Evolutionary conservation across 2,797 vertebrate species (phyloP).

Genomic region (Siniperca undulata): DNA sequence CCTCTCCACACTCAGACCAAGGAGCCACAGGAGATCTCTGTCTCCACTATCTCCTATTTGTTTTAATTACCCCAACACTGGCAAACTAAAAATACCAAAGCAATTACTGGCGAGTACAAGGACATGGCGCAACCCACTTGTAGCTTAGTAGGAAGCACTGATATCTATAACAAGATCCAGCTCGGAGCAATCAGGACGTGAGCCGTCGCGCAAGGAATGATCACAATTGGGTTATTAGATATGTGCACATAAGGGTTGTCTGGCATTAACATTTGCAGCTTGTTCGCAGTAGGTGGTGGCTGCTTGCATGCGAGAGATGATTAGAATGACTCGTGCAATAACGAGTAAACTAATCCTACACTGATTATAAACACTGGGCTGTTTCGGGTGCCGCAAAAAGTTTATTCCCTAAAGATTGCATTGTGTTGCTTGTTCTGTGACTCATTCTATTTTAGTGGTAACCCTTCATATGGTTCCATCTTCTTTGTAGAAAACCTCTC

Average conservation of each 20-base stretch:
- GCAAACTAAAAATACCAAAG: constrained; percentile 80
- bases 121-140: constrained; percentile 68
- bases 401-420: constrained; percentile 43
- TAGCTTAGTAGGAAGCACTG: constrained; percentile 58
- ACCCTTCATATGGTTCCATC: not conserved
- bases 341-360: constrained; percentile 57
- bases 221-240: constrained; percentile 65
- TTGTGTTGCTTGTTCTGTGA: constrained; percentile 14
- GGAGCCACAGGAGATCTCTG: constrained; percentile 66
- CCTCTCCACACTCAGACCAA: constrained; percentile 62
- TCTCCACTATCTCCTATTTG: constrained; percentile 72
- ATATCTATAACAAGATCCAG: constrained; percentile 84
- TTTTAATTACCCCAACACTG: constrained; percentile 82
- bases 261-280: constrained; percentile 42
- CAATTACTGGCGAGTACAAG: constrained; percentile 77
- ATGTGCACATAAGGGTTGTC: constrained; percentile 33
- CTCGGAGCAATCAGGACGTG: constrained; percentile 65
- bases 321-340: constrained; percentile 53
- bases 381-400: constrained; percentile 15
- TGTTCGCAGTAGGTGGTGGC: constrained; percentile 54
- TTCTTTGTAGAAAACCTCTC: constrained; percentile 1
- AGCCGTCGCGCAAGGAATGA: constrained; percentile 30
- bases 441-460: constrained; percentile 26
- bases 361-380: constrained; percentile 56
- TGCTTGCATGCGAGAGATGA: constrained; percentile 45